These are phyloP conservation scores for Dascyllus trimaculatus DNA, from an alignment of 2,113 vertebrate genomes.

Conservation along the genomic window DNA sequence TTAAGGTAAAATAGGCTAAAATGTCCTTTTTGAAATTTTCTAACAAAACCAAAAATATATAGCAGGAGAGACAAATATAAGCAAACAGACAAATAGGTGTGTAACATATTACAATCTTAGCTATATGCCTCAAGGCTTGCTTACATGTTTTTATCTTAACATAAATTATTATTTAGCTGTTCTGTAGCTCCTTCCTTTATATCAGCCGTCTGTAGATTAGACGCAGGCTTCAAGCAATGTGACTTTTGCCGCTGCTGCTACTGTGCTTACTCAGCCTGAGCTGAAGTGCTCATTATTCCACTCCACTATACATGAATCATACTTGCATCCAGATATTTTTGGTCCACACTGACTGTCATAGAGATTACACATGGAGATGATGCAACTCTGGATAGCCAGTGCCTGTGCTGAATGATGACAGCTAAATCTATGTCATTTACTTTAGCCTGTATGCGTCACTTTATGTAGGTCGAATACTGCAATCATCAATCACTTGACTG, in stretches of 20 bases:
- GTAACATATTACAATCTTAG: neutral
- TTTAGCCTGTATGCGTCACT: neutral
- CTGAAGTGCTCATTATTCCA: slow-evolving; percentile 64
- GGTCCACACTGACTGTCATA: slow-evolving; percentile 30
- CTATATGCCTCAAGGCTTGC: neutral
- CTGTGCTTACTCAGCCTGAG: slow-evolving; percentile 69
- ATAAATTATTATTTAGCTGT: slow-evolving; percentile 12
- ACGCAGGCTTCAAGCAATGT: slow-evolving; percentile 49
- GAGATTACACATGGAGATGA: slow-evolving; percentile 21
- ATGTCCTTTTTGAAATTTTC: slow-evolving; percentile 24
- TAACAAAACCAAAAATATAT: neutral
- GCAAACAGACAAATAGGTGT: neutral
- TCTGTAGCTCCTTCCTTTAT: slow-evolving; percentile 8
- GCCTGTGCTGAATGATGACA: slow-evolving; percentile 15
- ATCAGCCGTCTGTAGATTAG: slow-evolving; percentile 34
- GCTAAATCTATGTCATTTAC: neutral
- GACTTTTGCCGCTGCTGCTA: slow-evolving; percentile 48
- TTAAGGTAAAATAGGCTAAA: slow-evolving; percentile 63
- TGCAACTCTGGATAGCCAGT: slow-evolving; percentile 24
- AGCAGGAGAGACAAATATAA: neutral
- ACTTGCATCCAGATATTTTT: slow-evolving; percentile 51
- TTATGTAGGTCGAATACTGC: slow-evolving; percentile 2
- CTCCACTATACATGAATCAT: slow-evolving; percentile 55
- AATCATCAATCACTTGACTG: neutral
- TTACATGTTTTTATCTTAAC: slow-evolving; percentile 24